phyloP scores from a whole-genome alignment of 2,888 invertebrate genomes.

The Thelaira solivaga region DNA sequence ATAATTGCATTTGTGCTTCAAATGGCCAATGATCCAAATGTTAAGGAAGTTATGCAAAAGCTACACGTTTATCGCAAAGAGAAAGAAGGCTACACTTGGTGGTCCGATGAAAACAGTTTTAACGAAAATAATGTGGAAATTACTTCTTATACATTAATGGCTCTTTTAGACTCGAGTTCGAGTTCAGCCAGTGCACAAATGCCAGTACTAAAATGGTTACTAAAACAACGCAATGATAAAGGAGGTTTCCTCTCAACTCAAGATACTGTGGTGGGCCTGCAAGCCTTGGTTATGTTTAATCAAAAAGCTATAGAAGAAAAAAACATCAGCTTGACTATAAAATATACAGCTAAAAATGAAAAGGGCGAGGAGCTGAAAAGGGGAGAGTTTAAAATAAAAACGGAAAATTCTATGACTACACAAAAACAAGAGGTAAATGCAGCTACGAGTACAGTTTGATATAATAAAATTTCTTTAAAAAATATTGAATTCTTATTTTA shows the following conservation, averaged over 20 bases:
- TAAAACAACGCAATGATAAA: conserved; percentile 81
- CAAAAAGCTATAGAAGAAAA: conserved; percentile 77
- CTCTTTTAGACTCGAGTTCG: conserved; percentile 78
- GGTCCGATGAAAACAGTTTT: conserved; percentile 81
- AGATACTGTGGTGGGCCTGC: conserved; percentile 85
- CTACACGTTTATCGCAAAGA: conserved; percentile 76
- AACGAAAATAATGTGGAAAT: conserved; percentile 85
- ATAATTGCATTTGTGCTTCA: conserved; percentile 87
- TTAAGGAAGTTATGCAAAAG: conserved; percentile 81
- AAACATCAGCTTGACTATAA: conserved; percentile 4
- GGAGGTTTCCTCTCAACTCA: conserved; percentile 88
- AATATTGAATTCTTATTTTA: too few species aligned
- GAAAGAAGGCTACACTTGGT: conserved; percentile 82
- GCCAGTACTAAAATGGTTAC: conserved; percentile 84
- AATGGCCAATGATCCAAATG: conserved; percentile 84
- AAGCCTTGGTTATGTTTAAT: conserved; percentile 80
- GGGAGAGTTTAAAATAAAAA: neutral
- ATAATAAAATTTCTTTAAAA: neutral
- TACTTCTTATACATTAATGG: conserved; percentile 89
- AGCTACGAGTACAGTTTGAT: too few species aligned
- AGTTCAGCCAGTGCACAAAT: conserved; percentile 64
- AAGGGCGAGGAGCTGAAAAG: neutral
- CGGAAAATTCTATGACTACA: neutral
- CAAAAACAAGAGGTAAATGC: conserved; percentile 1
- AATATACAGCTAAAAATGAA: conserved; percentile 7